Conservation (phyloP, 2,797 vertebrate species). For the Megalops cyprinoides region DNA sequence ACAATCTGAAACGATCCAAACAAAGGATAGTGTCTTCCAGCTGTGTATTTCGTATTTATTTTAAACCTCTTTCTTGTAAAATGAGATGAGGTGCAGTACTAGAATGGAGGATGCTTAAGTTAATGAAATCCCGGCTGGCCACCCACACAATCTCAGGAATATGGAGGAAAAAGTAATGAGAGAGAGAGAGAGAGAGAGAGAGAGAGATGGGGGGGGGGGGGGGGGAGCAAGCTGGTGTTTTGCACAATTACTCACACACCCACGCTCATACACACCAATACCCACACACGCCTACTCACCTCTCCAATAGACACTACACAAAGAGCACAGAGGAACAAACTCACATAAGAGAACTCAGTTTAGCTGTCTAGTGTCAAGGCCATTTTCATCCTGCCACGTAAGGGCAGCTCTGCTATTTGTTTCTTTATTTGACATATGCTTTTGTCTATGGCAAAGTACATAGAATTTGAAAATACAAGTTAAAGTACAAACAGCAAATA, state of each 20-base stretch:
- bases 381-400: not conserved
- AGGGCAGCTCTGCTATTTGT: not conserved
- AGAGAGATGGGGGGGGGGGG: not conserved
- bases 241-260: not conserved
- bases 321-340: too few relatives aligned
- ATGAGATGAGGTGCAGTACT: not conserved
- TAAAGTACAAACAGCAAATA: not conserved
- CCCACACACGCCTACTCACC: too few relatives aligned
- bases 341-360: not conserved
- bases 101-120: not conserved
- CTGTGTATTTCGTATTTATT: not conserved
- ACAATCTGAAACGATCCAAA: not conserved
- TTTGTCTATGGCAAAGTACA: not conserved
- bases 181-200: not conserved
- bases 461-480: not conserved
- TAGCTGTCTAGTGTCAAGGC: not conserved
- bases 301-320: too few relatives aligned
- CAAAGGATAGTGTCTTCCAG: not conserved
- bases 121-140: constrained; percentile 12
- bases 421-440: not conserved
- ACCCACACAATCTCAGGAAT: not conserved
- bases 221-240: not conserved
- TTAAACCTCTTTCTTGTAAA: not conserved
- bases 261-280: not conserved
- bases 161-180: not conserved